Base-by-base conservation (phyloP, 2,113 vertebrate species). In the Hymenochirus boettgeri region DNA sequence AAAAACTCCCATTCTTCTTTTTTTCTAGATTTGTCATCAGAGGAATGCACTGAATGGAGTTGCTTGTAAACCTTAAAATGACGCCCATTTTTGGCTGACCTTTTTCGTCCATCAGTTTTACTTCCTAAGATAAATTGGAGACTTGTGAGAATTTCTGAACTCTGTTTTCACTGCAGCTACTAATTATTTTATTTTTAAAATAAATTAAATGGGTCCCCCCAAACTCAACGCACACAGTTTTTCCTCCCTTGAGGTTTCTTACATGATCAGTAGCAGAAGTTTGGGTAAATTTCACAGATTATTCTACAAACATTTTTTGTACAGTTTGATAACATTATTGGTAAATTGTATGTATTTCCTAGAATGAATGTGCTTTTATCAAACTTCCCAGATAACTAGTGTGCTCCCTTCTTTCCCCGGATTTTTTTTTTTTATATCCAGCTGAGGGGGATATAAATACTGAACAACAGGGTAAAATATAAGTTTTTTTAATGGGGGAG, bases 21-120 rank as follows among this genome's bases (percentile, higher is more conserved):
- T n/a, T 19, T 60, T 69, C 15, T 18, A 69, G 65, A 42, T 59
- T 29, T 59, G 47, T 45, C 56, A 25, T 60, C 35, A 18, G 46
- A 58, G 57, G 64, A 67, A 53, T 51, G 47, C 64, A 67, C 47
- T 69, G 48, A 60, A 45, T 69, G 56, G 26, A 59, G 9, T 53
- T 47, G 31, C 23, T 59, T 57, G 31, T 18, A 42, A 51, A 58
- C 46, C 33, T 19, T 51, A 13, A 42, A 51, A 31, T 19, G 39
- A 25, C 29, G 27, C 52, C 55, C 33, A 26, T 42, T 67, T 31
- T 53, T 27, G 11, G 18, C 29, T 31, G 23, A 8, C 46, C 45
- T 7, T 42, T 15, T 42, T 15, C 13, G 17, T 57, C 19, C 25
- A n/a, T 15, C 42, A 67, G n/a, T 24, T 10, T 53, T 23, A 12